phyloP scores from a whole-genome alignment of 2,888 invertebrate genomes.

The Leptinotarsa rubiginosa region DNA sequence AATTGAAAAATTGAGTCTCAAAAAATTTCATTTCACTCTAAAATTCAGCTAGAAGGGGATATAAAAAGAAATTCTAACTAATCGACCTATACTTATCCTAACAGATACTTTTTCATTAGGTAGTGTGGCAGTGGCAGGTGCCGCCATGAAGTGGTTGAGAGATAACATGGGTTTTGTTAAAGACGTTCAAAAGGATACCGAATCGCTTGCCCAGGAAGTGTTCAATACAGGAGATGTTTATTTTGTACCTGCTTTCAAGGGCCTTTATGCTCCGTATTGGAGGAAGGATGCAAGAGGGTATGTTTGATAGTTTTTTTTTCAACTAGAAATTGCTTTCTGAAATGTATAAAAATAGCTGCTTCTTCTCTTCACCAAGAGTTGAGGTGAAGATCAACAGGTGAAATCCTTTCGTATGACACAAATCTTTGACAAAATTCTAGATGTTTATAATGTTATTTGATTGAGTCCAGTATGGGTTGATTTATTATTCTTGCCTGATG shows the following conservation, averaged over 20 bases:
- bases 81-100: too few relatives aligned
- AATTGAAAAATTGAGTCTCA: not conserved
- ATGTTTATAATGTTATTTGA: too few relatives aligned
- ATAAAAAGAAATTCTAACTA: too few relatives aligned
- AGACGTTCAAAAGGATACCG: slow-evolving; percentile 77
- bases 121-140: slow-evolving; percentile 92
- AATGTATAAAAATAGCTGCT: too few relatives aligned
- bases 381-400: too few relatives aligned
- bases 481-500: too few relatives aligned
- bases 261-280: slow-evolving; percentile 98
- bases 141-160: slow-evolving; percentile 91
- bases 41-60: too few relatives aligned
- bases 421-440: too few relatives aligned
- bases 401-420: too few relatives aligned
- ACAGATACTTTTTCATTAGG: slow-evolving; percentile 64
- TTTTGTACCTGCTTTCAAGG: slow-evolving; percentile 98
- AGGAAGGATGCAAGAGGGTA: slow-evolving; percentile 93
- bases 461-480: not conserved
- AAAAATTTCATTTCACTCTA: not conserved
- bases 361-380: too few relatives aligned
- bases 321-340: too few relatives aligned
- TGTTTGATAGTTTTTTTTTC: too few relatives aligned
- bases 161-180: slow-evolving; percentile 90
- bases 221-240: slow-evolving; percentile 94
- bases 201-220: slow-evolving; percentile 72